Base-by-base conservation (phyloP, 35 echinoderm and acorn worm genomes). In the Heliocidaris tuberculata region DNA sequence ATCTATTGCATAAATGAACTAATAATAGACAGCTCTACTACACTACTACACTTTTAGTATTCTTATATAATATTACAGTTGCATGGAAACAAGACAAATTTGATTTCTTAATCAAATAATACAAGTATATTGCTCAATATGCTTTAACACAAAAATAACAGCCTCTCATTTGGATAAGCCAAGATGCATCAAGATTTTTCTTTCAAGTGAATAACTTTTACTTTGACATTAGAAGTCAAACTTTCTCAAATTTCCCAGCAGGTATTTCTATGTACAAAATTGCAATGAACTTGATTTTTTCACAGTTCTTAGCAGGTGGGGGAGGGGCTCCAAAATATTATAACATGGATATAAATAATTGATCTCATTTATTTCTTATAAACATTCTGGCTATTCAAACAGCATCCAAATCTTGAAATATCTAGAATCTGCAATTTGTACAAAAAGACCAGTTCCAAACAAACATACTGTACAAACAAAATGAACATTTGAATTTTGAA, bases 1-100 rank as follows among this genome's bases (percentile, higher is more conserved):
- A 78, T 78, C 65, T 17, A 78, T 78, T 78, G 65, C 65, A 78
- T 78, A 78, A 78, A 27, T 78, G 65, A 78, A 78, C 65, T n/a
- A 6, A n/a, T n/a, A 78, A 21, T 5, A 78, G 2, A 24, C 65
- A 78, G 27, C 65, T 78, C 27, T 21, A 78, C 65, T n/a, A 78
- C 21, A 6, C 65, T 78, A 78, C 21, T 24, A 78, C 2, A n/a
- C 5, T n/a, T n/a, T 78, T 78, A 78, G n/a, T 7, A 56, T 9
- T 56, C 65, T 27, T n/a, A n/a, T 78, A 78, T n/a, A 27, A 6
- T 78, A 78, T 78, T 78, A 78, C 65, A 78, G 17, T 78, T 78
- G 65, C 65, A 78, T 78, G 65, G 59, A 78, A 78, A 78, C 19
- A 78, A 27, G 65, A 78, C 65, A 78, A n/a, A 78, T 78, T 5